Base-by-base conservation (phyloP, 1,140 invertebrate species). In the Coboldia fuscipes region DNA sequence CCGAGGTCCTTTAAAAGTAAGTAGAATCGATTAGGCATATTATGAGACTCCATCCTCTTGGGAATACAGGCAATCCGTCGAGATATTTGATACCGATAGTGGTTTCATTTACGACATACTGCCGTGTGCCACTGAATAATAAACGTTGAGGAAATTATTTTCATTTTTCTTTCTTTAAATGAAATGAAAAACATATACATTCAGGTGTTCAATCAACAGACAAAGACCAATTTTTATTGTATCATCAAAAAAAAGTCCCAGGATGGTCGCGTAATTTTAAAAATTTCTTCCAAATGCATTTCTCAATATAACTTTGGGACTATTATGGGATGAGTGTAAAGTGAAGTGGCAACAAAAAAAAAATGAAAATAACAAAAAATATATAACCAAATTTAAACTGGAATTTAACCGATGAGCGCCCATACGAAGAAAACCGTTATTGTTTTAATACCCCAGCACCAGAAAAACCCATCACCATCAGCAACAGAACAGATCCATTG, bases 131-230 rank as follows among this genome's bases (percentile, higher is more conserved):
- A 24, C 7, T 8, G n/a, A 24, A 24, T 8, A 24, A 24, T 10
- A 29, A 10, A 6, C 5, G 8, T 29, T 15, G n/a, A n/a, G n/a
- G n/a, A n/a, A 10, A 10, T 29, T 29, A 29, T 9, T 24, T 24
- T n/a, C 7, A 24, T 8, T n/a, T 6, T 29, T 10, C 8, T 10
- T 29, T 10, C 8, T 29, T 29, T 13, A 29, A 29, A 29, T 8
- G 9, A 29, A 29, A 29, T 29, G 27, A 29, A 29, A 13, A 29
- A 29, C 22, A n/a, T n/a, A n/a, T n/a, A n/a, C n/a, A n/a, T n/a
- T n/a, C n/a, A n/a, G n/a, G n/a, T n/a, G n/a, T n/a, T n/a, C n/a
- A n/a, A n/a, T n/a, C n/a, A n/a, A n/a, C n/a, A n/a, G n/a, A n/a
- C n/a, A n/a, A n/a, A n/a, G n/a, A n/a, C n/a, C n/a, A n/a, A n/a